phyloP scores from a whole-genome alignment of 2,888 invertebrate species.

The Parnassius glacialis region DNA sequence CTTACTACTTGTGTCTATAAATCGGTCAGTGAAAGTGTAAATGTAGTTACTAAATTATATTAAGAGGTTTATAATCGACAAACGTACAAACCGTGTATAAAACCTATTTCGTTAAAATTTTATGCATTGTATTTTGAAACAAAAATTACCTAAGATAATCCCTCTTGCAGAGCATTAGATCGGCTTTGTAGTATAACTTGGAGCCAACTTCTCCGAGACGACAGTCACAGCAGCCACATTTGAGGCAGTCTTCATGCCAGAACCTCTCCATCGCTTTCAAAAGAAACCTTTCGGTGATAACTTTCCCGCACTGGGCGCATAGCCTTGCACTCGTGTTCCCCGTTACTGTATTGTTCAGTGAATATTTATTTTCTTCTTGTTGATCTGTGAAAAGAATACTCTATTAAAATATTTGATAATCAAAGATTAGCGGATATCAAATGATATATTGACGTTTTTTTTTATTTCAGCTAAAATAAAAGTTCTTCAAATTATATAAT shows the following conservation, averaged over 20 bases:
- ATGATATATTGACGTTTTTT: no score
- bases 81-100: no score
- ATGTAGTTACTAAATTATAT: no score
- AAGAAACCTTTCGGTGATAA: constrained; percentile 90
- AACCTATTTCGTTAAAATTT: no score
- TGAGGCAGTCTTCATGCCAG: constrained; percentile 97
- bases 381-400: constrained; percentile 51
- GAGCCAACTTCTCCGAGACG: constrained; percentile 96
- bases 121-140: no score
- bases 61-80: no score
- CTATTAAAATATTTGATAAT: not conserved
- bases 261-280: constrained; percentile 93
- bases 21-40: no score
- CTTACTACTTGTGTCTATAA: no score
- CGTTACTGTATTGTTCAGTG: constrained; percentile 56
- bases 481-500: no score
- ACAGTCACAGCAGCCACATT: constrained; percentile 96
- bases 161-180: constrained; percentile 93
- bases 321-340: constrained; percentile 77
- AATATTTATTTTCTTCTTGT: constrained; percentile 73
- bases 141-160: constrained; percentile 90
- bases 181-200: constrained; percentile 93
- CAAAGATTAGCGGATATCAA: no score
- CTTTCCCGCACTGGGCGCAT: constrained; percentile 92
- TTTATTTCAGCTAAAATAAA: no score